Evolutionary conservation across 2,888 invertebrate genomes (phyloP).

Genomic region (Apamea monoglypha): DNA sequence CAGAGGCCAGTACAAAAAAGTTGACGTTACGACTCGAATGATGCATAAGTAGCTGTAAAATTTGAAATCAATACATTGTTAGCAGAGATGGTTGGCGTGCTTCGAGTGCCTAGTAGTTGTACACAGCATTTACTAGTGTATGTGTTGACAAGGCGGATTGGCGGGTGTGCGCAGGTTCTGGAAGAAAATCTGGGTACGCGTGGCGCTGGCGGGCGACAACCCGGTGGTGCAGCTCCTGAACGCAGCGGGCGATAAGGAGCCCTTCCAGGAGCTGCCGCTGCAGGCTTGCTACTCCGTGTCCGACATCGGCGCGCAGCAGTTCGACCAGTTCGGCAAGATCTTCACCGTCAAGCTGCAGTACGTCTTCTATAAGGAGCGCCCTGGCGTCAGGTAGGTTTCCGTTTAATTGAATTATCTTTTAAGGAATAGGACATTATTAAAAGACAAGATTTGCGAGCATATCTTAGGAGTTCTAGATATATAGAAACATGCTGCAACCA

Average conservation of each 20-base stretch:
- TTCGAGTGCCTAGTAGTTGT: background rate
- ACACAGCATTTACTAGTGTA: background rate
- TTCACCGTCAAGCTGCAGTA: conserved; percentile 99
- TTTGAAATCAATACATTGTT: conserved; percentile 11
- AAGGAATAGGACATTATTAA: background rate
- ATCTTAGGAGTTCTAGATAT: too few relatives aligned
- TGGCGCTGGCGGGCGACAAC: conserved; percentile 94
- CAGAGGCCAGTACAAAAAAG: conserved; percentile 88
- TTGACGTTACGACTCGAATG: background rate
- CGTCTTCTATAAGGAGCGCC: conserved; percentile 99
- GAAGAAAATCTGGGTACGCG: conserved; percentile 98
- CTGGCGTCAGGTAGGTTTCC: conserved; percentile 93
- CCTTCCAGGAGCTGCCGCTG: conserved; percentile 98
- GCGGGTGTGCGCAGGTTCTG: conserved; percentile 93
- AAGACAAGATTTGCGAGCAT: background rate
- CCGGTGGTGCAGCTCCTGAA: conserved; percentile 96
- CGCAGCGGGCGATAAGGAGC: conserved; percentile 95
- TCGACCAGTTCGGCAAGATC: conserved; percentile 99
- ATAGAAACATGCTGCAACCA: background rate
- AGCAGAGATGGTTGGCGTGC: background rate
- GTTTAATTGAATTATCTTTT: background rate
- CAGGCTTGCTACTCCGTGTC: conserved; percentile 99
- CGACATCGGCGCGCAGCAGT: conserved; percentile 98
- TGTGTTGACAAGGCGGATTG: background rate
- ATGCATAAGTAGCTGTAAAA: background rate